A percentile compares a stretch with the other conserved stretches of the same genome.
Conservation (phyloP, 1,140 invertebrate species). For the Monomorium pharaonis region DNA sequence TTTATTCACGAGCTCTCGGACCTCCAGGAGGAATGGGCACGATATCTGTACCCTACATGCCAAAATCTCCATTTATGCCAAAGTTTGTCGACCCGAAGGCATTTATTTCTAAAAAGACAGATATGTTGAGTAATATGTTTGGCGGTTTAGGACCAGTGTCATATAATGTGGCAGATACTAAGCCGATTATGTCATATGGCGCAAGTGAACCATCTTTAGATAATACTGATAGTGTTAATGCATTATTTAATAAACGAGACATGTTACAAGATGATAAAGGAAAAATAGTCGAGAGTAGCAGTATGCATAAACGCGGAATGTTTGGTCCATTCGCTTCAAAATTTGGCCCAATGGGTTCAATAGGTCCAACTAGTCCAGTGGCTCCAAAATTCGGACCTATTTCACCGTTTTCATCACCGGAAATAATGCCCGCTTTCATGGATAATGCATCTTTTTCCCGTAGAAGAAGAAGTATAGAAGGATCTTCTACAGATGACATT, state of each 20-base stretch:
- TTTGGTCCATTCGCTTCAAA: conserved; percentile 69
- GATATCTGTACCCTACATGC: conserved; percentile 76
- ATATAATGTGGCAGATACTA: conserved; percentile 19
- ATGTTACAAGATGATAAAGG: background rate
- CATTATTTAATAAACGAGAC: background rate
- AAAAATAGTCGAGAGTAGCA: conserved; percentile 27
- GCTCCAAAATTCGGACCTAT: conserved; percentile 55
- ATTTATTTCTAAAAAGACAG: conserved; percentile 79
- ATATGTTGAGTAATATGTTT: conserved; percentile 77
- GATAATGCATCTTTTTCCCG: conserved; percentile 42
- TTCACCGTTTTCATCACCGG: conserved; percentile 2
- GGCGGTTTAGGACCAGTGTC: conserved; percentile 67
- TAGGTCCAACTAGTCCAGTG: background rate
- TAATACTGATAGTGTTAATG: conserved; percentile 3
- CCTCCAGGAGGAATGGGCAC: conserved; percentile 69
- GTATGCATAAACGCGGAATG: conserved; percentile 64
- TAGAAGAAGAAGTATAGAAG: conserved; percentile 62
- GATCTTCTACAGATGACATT: background rate
- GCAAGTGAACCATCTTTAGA: conserved; percentile 45
- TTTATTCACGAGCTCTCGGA: conserved; percentile 74
- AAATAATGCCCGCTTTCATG: conserved; percentile 25
- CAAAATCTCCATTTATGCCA: conserved; percentile 78
- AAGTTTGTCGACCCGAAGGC: conserved; percentile 79
- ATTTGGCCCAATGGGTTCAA: conserved; percentile 46
- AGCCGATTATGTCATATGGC: conserved; percentile 43